A percentile compares a stretch with the other conserved stretches of the same genome.
These are phyloP conservation scores for Nixonia krombeini DNA, from an alignment of 1,140 invertebrate genomes.

Conservation along the genomic window DNA sequence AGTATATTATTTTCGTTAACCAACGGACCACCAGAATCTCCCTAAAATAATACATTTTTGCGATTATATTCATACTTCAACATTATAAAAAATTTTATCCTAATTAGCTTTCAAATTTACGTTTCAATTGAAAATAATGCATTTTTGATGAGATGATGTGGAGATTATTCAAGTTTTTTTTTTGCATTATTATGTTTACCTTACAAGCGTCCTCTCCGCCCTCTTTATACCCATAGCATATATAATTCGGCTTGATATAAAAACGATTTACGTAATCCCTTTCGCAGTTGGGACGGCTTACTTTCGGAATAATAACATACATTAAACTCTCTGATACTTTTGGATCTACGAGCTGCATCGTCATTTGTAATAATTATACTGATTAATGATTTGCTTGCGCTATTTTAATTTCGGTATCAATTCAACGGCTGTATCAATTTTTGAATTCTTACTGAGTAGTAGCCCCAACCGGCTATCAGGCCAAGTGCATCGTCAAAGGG, in stretches of 20 bases:
- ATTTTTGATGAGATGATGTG: neutral
- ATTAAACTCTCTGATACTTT: slow-evolving; percentile 23
- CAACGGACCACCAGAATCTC: slow-evolving; percentile 39
- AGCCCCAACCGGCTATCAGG: slow-evolving; percentile 49
- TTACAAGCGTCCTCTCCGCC: slow-evolving; percentile 36
- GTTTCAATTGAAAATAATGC: neutral
- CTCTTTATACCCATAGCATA: slow-evolving; percentile 26
- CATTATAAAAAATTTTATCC: too few relatives aligned
- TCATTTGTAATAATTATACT: neutral
- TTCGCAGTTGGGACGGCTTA: slow-evolving; percentile 14
- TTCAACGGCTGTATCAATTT: neutral
- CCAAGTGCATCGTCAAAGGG: slow-evolving; percentile 13
- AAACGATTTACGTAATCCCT: slow-evolving; percentile 17
- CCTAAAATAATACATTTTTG: slow-evolving; percentile 33
- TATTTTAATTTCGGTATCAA: slow-evolving; percentile 13
- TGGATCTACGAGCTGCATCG: slow-evolving; percentile 16
- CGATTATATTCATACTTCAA: too few relatives aligned
- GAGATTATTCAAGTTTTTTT: slow-evolving; percentile 7
- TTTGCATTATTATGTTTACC: slow-evolving; percentile 12
- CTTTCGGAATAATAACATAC: slow-evolving; percentile 34
- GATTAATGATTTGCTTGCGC: neutral
- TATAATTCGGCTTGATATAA: slow-evolving; percentile 25
- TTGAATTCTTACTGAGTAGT: slow-evolving; percentile 3
- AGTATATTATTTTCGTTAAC: slow-evolving; percentile 25
- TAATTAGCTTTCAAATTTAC: neutral